Evolutionary conservation across 2,113 vertebrate genomes (phyloP).

Genomic region (Mixornis gularis): DNA sequence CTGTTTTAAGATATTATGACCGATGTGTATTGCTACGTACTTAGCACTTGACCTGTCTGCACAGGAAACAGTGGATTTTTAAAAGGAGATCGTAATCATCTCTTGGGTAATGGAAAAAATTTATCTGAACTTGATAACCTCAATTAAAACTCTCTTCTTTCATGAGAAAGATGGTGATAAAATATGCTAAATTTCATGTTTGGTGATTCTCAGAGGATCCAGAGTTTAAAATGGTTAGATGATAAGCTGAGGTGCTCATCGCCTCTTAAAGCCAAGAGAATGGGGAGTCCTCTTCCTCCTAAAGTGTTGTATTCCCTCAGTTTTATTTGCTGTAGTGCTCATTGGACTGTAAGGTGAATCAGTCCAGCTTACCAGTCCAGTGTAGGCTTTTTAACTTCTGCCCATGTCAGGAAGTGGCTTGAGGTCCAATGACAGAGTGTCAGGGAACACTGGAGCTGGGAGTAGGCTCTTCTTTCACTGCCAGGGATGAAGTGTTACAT

Average conservation of each 20-base stretch:
- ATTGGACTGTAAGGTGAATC: neutral
- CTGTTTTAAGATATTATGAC: neutral
- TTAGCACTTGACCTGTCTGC: neutral
- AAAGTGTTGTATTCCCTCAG: rapidly evolving
- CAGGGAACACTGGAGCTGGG: neutral
- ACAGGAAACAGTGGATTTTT: neutral
- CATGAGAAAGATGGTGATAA: neutral
- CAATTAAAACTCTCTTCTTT: neutral
- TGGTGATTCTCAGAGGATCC: neutral
- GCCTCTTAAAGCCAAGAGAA: neutral
- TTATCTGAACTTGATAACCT: neutral
- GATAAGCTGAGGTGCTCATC: neutral
- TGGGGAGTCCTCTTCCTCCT: neutral
- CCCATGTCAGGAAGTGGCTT: neutral
- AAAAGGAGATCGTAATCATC: neutral
- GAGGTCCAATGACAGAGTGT: neutral
- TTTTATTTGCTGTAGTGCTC: neutral
- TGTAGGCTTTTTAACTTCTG: neutral
- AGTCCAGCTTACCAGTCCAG: neutral
- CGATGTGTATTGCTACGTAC: neutral
- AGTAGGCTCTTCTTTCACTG: neutral
- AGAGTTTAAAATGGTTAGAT: neutral
- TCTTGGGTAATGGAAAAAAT: neutral
- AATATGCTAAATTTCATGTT: neutral
- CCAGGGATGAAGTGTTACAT: neutral